Evolutionary conservation across 2,797 vertebrate species (phyloP), one percentile per base, ranked within the genome.

Genomic region (Pseudochirops corinnae): DNA sequence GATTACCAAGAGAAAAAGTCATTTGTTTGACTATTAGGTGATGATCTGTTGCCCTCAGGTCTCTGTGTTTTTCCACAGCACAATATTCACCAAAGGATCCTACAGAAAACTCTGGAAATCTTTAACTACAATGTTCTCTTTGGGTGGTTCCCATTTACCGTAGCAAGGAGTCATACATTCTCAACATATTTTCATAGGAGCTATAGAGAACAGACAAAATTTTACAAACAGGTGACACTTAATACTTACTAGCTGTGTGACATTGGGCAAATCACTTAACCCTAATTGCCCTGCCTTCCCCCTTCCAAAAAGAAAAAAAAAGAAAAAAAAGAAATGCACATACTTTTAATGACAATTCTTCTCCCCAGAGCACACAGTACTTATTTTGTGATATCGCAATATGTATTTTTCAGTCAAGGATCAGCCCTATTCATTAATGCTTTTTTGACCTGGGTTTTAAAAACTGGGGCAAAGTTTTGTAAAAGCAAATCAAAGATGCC

Each of bases 51-150:
- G 92, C 94, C 31, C 24, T 93, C 29, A 94, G 28, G 55, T 74
- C 21, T 93, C 26, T 87, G 7, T 50, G 28, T 94, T 92, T 91
- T 31, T 67, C 96, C 90, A 90, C 16, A 58, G 92, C 33, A 55
- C 93, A 91, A 87, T 57, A 94, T 92, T 93, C 92, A 96, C 82
- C 74, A 82, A 93, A 7, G 9, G 82, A 16, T 62, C 96, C 95
- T 33, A 93, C 11, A 90, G 74, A 46, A 94, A 97, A 91, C 28
- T 87, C 56, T 46, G 46, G 46, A 46, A 39, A 82, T 10, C 74
- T 46, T 28, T 57, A 96, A 92, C 7, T 87, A 0, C 31, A 97
- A 96, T 39, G 28, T 39, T 26, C 92, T 52, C 52, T 52, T 96
- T 93, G 93, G 33, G 56, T 57, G 60, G 92, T 33, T 91, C 82